phyloP scores from a whole-genome alignment of 2,888 invertebrate species.

The Drosophila fulvimacula region DNA sequence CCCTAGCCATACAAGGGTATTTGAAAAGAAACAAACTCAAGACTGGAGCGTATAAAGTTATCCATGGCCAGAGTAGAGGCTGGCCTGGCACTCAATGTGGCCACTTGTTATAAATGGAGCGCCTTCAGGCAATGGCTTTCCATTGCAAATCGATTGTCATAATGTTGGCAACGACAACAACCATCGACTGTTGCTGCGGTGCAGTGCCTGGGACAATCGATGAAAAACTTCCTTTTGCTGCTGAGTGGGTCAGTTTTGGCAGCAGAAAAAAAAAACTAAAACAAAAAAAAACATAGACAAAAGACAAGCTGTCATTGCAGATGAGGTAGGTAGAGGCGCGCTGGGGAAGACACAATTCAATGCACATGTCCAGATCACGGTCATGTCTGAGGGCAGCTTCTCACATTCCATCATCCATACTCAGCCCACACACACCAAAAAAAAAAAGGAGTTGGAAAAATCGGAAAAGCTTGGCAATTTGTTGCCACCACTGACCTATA shows the following conservation, averaged over 20 bases:
- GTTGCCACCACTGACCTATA: constrained; percentile 83
- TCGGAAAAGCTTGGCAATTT: constrained; percentile 66
- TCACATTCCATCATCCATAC: constrained; percentile 52
- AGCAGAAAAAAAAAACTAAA: not conserved
- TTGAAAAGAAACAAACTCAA: constrained; percentile 41
- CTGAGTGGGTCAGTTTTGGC: constrained; percentile 55
- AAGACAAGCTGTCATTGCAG: constrained; percentile 13
- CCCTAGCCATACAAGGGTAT: constrained; percentile 11
- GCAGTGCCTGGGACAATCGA: constrained; percentile 22
- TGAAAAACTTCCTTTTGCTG: constrained; percentile 24
- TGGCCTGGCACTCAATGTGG: constrained; percentile 45
- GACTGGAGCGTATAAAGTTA: constrained; percentile 51
- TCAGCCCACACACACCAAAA: constrained; percentile 25
- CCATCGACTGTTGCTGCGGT: constrained; percentile 29
- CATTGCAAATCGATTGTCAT: constrained; percentile 82
- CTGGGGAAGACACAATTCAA: constrained; percentile 22
- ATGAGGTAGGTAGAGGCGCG: not conserved
- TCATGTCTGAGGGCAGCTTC: constrained; percentile 57
- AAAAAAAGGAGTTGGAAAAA: constrained; percentile 10
- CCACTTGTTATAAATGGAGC: constrained; percentile 81
- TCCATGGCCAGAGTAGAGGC: constrained; percentile 35
- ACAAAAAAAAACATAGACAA: constrained; percentile 9
- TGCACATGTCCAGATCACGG: constrained; percentile 56
- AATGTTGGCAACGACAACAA: constrained; percentile 58
- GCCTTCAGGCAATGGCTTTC: constrained; percentile 76